Evolutionary conservation across 2,113 vertebrate species (phyloP), one percentile per base, ranked within the genome.

Genomic region (Hyla sarda): DNA sequence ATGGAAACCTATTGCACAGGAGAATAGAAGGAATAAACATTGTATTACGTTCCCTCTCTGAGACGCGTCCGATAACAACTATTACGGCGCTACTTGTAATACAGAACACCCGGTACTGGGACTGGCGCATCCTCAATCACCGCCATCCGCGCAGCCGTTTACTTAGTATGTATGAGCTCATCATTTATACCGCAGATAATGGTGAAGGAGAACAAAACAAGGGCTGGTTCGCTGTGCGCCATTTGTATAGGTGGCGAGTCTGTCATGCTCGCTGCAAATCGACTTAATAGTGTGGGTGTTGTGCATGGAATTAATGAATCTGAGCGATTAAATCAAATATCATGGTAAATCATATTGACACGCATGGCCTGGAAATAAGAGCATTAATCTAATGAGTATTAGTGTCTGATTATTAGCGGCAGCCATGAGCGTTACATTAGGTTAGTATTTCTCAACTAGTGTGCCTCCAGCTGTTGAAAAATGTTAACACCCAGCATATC

Each of bases 271-370:
- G 11, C 23, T 3, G 41, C 52, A 47, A 84, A 84, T 84, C 52
- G 45, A 41, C 71, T 84, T 84, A 75, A 74, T 12, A n/a, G 28
- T 47, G 71, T 65, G 25, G 71, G 54, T 76, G 82, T 76, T 76
- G 34, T 28, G 82, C 72, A 65, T 65, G 82, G 76, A 84, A 76
- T 73, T 74, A 83, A 74, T 56, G 69, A 73, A 83, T 25, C 69
- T 45, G 69, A 8, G 16, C 32, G 71, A 83, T 58, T 37, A 74
- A 74, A 83, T 84, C 50, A 84, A 84, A 84, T 84, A 84, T 84
- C 82, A 76, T 34, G 54, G 72, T 84, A 76, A 62, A 76, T 84
- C 54, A 48, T 76, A 48, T 48, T 62, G 72, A 84, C 82, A 85
- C 34, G 73, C 37, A 78, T 67, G 23, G 25, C 58, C 41, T 16